Conservation (phyloP, 2,888 invertebrate species). For the Prosopocoilus inquinatus region DNA sequence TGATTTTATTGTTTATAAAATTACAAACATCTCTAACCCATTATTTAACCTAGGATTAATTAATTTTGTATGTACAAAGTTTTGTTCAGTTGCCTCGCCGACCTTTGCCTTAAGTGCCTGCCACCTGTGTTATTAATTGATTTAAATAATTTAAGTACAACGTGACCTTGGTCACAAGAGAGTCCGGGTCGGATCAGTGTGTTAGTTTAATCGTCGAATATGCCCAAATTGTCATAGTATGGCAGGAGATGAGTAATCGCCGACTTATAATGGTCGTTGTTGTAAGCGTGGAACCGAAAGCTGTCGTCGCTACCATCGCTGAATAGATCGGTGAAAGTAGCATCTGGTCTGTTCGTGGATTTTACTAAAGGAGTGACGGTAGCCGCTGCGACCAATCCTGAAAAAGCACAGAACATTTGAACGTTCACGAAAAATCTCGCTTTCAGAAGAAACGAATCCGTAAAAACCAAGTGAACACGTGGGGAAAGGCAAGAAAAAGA, state of each 20-base stretch:
- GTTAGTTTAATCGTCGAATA: slow-evolving; percentile 20
- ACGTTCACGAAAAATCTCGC: neutral
- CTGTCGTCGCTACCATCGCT: slow-evolving; percentile 35
- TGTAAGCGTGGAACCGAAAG: slow-evolving; percentile 42
- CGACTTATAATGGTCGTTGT: slow-evolving; percentile 38
- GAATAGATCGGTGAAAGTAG: slow-evolving; percentile 41
- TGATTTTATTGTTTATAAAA: too few relatives aligned
- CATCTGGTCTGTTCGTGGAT: slow-evolving; percentile 37
- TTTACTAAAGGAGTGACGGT: slow-evolving; percentile 42
- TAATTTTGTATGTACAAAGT: too few relatives aligned
- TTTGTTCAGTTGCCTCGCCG: too few relatives aligned
- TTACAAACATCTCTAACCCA: too few relatives aligned
- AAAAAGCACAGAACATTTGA: slow-evolving; percentile 11
- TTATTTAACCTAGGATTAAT: too few relatives aligned
- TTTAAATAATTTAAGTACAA: too few relatives aligned
- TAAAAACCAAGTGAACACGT: neutral
- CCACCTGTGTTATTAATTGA: too few relatives aligned
- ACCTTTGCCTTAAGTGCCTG: too few relatives aligned
- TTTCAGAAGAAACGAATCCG: neutral
- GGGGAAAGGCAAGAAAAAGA: neutral
- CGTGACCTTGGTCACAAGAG: slow-evolving; percentile 26
- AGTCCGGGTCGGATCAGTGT: too few relatives aligned
- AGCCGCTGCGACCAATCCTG: slow-evolving; percentile 40
- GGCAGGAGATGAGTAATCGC: slow-evolving; percentile 40
- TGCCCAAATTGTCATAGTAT: slow-evolving; percentile 41